Evolutionary conservation across 2,888 invertebrate genomes (phyloP), one percentile per base, ranked within the genome.

Genomic region (Rotaria sp.): DNA sequence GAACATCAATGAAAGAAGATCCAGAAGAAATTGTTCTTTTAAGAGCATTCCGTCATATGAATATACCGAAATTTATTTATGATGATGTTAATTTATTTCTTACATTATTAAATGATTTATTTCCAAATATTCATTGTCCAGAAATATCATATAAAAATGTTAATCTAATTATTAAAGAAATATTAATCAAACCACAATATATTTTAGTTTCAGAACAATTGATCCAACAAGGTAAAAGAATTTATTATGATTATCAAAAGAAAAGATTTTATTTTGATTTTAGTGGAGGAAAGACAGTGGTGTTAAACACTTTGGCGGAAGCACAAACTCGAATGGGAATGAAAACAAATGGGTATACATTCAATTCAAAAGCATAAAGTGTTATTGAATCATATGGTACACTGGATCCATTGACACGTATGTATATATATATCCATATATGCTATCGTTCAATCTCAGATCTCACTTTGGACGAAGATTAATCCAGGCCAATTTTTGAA

Each of bases 11-110:
- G 75, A 89, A 89, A 85, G 48, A 85, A 1, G 30, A 45, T 18
- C 35, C 38, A 5, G 85, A 86, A 26, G 88, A 85, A 85, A 84
- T 93, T 93, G 99, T 99, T 90, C 93, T 99, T 87, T 99, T 99
- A 88, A 99, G 99, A 91, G 97, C 97, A 0, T 97, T 99, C 85
- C 99, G 98, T 91, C 99, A 99, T 92, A 99, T 99, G 0, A 96
- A 99, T 96, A 98, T 99, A 80, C 99, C 99, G 4, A 99, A 99
- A 92, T 92, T 99, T 89, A 98, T 99, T 0, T 98, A 98, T 26
- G 99, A 99, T 92, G 99, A 99, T 92, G 99, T 99, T 89, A 98
- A 98, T 1, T 92, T 99, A 87, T 92, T 99, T 87, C 97, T 97
- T 93, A 97, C 97, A 30, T 92, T 99, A 87, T 93, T 99, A 86